These are phyloP conservation scores for Marasmarcha lunaedactyla DNA, from an alignment of 2,888 invertebrate genomes.

Conservation along the genomic window DNA sequence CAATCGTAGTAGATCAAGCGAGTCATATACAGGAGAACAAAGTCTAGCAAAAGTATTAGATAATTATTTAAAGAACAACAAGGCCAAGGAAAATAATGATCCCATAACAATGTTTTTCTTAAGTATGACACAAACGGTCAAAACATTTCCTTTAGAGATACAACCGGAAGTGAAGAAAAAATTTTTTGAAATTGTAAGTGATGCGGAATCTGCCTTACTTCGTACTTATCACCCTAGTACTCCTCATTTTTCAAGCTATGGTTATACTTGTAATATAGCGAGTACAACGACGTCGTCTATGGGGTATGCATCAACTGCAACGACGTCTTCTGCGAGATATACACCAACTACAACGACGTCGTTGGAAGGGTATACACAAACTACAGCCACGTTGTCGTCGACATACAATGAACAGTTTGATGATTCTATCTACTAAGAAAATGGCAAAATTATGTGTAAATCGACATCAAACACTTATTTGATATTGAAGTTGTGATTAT, in stretches of 20 bases:
- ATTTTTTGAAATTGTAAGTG: constrained; percentile 9
- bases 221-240: constrained; percentile 11
- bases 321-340: constrained; percentile 8
- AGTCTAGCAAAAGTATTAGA: neutral
- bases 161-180: constrained; percentile 8
- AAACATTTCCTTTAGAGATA: constrained; percentile 10
- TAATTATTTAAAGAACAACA: constrained; percentile 1
- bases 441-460: constrained; percentile 11
- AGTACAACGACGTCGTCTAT: constrained; percentile 10
- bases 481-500: constrained; percentile 3
- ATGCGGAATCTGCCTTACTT: constrained; percentile 10
- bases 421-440: constrained; percentile 12
- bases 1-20: no score
- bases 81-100: neutral
- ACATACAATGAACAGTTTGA: constrained; percentile 7
- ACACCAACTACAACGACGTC: constrained; percentile 8
- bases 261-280: constrained; percentile 10
- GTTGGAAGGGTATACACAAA: constrained; percentile 9
- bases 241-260: constrained; percentile 13
- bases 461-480: constrained; percentile 10
- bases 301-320: constrained; percentile 10
- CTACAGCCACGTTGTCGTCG: no score
- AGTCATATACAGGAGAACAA: no score
- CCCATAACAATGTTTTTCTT: no score
- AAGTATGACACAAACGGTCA: constrained; percentile 2